These are phyloP conservation scores for Oxyscelio sp. DNA, from an alignment of 2,888 invertebrate species.

Conservation along the genomic window DNA sequence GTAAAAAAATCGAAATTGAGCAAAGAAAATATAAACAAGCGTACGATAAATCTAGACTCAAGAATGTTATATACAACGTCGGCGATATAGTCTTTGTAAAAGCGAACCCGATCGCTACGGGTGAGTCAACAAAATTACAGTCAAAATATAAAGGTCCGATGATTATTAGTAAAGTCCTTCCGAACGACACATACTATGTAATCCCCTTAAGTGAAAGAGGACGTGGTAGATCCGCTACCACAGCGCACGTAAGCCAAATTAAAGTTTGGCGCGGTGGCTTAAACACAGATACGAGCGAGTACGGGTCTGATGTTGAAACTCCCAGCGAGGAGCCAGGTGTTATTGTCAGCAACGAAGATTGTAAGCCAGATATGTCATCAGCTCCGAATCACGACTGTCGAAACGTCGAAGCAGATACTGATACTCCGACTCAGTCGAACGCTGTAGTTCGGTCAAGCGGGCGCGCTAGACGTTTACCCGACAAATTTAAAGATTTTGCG, in stretches of 20 bases:
- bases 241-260: slow-evolving; percentile 32
- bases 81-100: slow-evolving; percentile 53
- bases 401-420: background rate
- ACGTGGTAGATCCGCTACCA: slow-evolving; percentile 16
- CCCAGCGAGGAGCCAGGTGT: background rate
- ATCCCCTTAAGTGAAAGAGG: background rate
- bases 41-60: slow-evolving; percentile 28
- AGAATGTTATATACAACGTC: slow-evolving; percentile 40
- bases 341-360: background rate
- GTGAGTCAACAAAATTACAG: slow-evolving; percentile 47
- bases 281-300: background rate
- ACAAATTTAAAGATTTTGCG: slow-evolving; percentile 1
- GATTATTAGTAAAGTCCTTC: slow-evolving; percentile 14
- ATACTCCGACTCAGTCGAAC: background rate
- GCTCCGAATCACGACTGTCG: background rate
- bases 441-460: background rate
- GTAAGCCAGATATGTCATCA: background rate
- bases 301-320: background rate
- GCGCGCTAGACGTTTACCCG: background rate
- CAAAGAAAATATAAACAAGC: slow-evolving; percentile 52
- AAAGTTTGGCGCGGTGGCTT: slow-evolving; percentile 28
- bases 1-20: slow-evolving; percentile 44
- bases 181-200: slow-evolving; percentile 20
- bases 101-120: slow-evolving; percentile 8
- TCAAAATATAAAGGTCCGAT: slow-evolving; percentile 29